phyloP scores from a whole-genome alignment of 2,113 vertebrate genomes.

The Paralichthys olivaceus region DNA sequence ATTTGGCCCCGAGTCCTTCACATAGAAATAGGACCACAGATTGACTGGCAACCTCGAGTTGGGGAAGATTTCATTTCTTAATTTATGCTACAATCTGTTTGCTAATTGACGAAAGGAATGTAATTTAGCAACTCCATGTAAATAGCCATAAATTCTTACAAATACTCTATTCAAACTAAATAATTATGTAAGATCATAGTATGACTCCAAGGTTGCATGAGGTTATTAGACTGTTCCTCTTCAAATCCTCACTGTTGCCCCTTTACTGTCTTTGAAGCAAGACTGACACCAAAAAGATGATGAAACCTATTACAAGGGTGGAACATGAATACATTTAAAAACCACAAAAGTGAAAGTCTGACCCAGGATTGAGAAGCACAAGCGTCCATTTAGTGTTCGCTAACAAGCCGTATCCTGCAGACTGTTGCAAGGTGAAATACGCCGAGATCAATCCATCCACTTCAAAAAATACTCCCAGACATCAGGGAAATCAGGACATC shows the following conservation, averaged over 20 bases:
- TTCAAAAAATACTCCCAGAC: background rate
- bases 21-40: no score
- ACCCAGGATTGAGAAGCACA: constrained; percentile 11
- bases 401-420: constrained; percentile 4
- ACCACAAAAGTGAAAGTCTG: background rate
- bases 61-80: no score
- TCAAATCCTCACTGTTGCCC: no score
- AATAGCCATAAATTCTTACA: no score
- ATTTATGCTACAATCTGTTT: no score
- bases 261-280: background rate
- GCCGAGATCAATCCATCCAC: background rate
- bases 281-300: background rate
- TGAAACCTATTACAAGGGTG: background rate
- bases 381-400: constrained; percentile 2
- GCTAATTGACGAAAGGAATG: no score
- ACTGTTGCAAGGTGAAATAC: background rate
- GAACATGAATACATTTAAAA: background rate
- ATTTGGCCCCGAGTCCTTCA: no score
- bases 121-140: no score
- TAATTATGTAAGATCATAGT: background rate
- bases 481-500: background rate
- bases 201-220: background rate
- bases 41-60: no score
- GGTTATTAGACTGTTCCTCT: background rate
- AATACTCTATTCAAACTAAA: no score